Evolutionary conservation across 2,888 invertebrate species (phyloP), one percentile per base, ranked within the genome.

Genomic region (Taphrorychus bicolor): DNA sequence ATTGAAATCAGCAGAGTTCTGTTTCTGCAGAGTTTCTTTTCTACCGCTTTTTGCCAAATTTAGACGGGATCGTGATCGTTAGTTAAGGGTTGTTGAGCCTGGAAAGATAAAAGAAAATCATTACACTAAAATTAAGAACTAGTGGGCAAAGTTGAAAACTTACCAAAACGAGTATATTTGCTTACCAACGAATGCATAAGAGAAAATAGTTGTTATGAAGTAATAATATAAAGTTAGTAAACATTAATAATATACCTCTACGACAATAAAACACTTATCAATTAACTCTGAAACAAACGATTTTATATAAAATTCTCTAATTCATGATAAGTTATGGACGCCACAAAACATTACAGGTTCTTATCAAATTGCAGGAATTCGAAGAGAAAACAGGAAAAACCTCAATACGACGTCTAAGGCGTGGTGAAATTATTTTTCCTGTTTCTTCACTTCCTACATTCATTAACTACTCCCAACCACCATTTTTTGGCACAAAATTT

Each of bases 11-110:
- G 66, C 60, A 58, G 54, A 41, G 42, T 32, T 49, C 42, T 14
- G 54, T 51, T 51, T 48, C n/a, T n/a, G n/a, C n/a, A n/a, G 19
- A 21, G 54, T 52, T 52, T 7, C 24, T 11, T 32, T 16, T 22
- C 45, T 24, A 32, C 18, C 17, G 17, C 40, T 57, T 42, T 57
- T 32, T 32, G 45, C 32, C 61, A 32, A 49, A 18, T 84, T 74
- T 85, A 92, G 85, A 92, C 92, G 85, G 90, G 91, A 79, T 92
- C 91, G 83, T 91, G 90, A 79, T 90, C 88, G 82, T 88, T 89
- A 77, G 90, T 93, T 81, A 93, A 87, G 74, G 93, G 93, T 85
- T 92, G 90, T 85, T 91, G 90, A 79, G 91, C 91, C 93, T 93
- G 87, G 11, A 87, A 89, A 80, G 14, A 18, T 21, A 21, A 56